A percentile compares a stretch with the other conserved stretches of the same genome.
phyloP scores from a whole-genome alignment of 2,113 vertebrate species.

The Balaeniceps rex region DNA sequence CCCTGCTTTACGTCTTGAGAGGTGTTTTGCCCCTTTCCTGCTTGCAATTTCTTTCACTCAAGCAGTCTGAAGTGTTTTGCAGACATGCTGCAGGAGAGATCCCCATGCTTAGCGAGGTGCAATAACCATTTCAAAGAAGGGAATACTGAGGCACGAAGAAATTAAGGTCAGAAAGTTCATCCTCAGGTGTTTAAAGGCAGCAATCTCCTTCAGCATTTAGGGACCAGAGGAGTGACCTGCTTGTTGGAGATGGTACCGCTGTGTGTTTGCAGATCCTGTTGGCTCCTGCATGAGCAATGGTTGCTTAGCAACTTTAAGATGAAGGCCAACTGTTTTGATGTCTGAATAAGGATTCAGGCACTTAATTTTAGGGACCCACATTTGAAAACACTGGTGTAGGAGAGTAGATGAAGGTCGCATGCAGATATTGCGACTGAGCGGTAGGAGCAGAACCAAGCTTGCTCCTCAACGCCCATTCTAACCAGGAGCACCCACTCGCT shows the following conservation, averaged over 20 bases:
- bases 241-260: background rate
- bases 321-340: background rate
- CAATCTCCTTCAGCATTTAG: background rate
- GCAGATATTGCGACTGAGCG: fast-evolving
- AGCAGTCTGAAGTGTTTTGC: background rate
- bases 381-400: background rate
- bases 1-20: no score
- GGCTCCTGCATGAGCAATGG: background rate
- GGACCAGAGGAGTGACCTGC: background rate
- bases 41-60: background rate
- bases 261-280: fast-evolving
- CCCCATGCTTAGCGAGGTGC: background rate
- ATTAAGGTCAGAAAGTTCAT: background rate
- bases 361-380: background rate
- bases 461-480: fast-evolving
- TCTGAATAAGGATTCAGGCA: background rate
- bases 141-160: background rate
- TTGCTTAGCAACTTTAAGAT: slow-evolving; percentile 45
- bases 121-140: background rate
- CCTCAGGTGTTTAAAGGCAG: background rate
- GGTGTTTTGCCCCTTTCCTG: background rate
- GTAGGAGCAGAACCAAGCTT: background rate
- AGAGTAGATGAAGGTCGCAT: background rate
- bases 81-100: fast-evolving
- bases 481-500: background rate